Evolutionary conservation across 1,140 invertebrate genomes (phyloP), one percentile per base, ranked within the genome.

Genomic region (Drosophila lacteicornis): DNA sequence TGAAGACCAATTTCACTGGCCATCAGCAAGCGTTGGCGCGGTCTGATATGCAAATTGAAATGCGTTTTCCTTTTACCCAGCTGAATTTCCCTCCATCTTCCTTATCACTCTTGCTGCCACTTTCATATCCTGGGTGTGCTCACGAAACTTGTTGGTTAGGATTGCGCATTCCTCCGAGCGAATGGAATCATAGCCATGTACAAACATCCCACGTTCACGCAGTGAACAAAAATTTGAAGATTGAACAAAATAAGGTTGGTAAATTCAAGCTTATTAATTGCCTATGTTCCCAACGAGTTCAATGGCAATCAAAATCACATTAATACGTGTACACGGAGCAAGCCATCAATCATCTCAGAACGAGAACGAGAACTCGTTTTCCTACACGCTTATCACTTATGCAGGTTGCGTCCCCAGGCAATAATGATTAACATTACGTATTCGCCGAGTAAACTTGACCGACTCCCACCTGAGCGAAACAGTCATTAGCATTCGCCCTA

Each of bases 41-140:
- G 59, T 50, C 71, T 74, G 73, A 75, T 88, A 88, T 87, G 83
- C 85, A 87, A 87, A 87, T 88, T 87, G 84, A 78, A 88, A 80
- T 84, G 83, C 76, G 71, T 83, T 88, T 77, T 63, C 62, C 53
- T 49, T 36, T 57, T 22, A 17, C 43, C 8, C 36, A 27, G 36
- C 22, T n/a, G 19, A 15, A 15, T 22, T 13, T 17, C 3, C 9
- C 25, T 25, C 47, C 42, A 12, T 50, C 19, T 12, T 30, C 33
- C 30, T 33, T 6, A 3, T 19, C 13, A 8, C 13, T 9, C 36
- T 25, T 42, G 46, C 13, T n/a, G 9, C 25, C 22, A 4, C 6
- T 27, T 61, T 30, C 30, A n/a, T 33, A 36, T 40, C 12, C 22
- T 17, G 38, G 9, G 11, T 3, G 22, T 40, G 2, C 25, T 8